Conservation (phyloP, 1,140 invertebrate species). For the Eumaeus atala region DNA sequence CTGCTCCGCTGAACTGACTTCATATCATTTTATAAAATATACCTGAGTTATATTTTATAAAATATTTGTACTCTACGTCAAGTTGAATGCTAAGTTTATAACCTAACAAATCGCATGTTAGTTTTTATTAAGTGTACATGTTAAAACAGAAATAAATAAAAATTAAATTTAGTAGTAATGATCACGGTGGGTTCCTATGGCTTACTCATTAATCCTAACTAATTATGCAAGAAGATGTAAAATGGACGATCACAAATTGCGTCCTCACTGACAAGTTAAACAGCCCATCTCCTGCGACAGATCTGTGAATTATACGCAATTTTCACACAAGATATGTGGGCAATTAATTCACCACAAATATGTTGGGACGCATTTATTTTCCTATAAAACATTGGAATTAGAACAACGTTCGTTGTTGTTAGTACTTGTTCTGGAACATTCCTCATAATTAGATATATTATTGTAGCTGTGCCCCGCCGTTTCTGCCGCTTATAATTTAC, state of each 20-base stretch:
- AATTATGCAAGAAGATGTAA: conserved; percentile 68
- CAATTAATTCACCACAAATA: conserved; percentile 54
- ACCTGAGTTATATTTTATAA: not conserved
- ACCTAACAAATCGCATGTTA: no score
- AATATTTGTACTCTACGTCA: no score
- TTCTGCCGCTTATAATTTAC: no score
- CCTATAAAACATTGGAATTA: conserved; percentile 11
- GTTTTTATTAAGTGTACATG: conserved; percentile 27
- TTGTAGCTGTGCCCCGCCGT: no score
- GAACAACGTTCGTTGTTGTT: conserved; percentile 4
- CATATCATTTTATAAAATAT: no score
- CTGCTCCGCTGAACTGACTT: not conserved
- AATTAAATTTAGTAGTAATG: no score
- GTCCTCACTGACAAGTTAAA: conserved; percentile 61
- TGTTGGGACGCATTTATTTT: conserved; percentile 15
- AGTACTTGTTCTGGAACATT: no score
- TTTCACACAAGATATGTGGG: conserved; percentile 45
- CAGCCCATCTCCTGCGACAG: conserved; percentile 58
- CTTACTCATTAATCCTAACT: conserved; percentile 59
- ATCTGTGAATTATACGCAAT: conserved; percentile 53
- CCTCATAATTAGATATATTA: no score
- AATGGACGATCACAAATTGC: conserved; percentile 64
- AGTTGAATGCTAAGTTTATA: no score
- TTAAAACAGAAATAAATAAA: not conserved
- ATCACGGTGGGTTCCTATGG: not conserved